A percentile compares a stretch with the other conserved stretches of the same genome.
Conservation (phyloP, 1,140 invertebrate genomes). For the Drosophila albomicans region DNA sequence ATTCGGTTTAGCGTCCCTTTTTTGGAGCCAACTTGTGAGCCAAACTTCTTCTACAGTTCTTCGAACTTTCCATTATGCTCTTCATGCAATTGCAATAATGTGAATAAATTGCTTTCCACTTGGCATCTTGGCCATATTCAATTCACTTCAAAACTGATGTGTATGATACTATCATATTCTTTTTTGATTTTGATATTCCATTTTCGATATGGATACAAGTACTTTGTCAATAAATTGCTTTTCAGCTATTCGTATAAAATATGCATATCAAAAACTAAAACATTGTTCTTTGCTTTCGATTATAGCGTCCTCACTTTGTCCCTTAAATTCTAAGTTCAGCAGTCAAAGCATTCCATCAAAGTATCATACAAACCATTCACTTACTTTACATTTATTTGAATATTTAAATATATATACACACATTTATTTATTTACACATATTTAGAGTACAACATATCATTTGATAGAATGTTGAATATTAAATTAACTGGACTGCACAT, state of each 20-base stretch:
- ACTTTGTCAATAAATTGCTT: constrained; percentile 29
- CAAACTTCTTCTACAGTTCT: constrained; percentile 17
- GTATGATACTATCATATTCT: constrained; percentile 22
- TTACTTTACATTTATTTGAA: not conserved
- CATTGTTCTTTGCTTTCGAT: not conserved
- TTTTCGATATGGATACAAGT: constrained; percentile 22
- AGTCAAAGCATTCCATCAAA: not conserved
- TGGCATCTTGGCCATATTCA: constrained; percentile 43
- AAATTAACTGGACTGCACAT: constrained; percentile 41
- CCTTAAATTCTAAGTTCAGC: not conserved
- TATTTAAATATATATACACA: not conserved
- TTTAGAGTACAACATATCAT: constrained; percentile 1
- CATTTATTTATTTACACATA: constrained; percentile 15
- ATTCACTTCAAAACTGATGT: constrained; percentile 7
- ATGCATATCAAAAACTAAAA: too few species aligned
- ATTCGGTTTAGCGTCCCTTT: constrained; percentile 45
- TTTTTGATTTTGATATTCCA: constrained; percentile 21
- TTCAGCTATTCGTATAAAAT: not conserved
- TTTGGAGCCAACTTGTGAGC: constrained; percentile 26
- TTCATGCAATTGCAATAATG: constrained; percentile 72
- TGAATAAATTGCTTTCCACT: constrained; percentile 72
- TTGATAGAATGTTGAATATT: constrained; percentile 37
- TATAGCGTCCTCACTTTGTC: too few species aligned
- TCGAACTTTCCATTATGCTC: constrained; percentile 15
- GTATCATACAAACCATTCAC: not conserved